Base-by-base conservation (phyloP, 2,888 invertebrate species). In the Stegana nigrithorax region DNA sequence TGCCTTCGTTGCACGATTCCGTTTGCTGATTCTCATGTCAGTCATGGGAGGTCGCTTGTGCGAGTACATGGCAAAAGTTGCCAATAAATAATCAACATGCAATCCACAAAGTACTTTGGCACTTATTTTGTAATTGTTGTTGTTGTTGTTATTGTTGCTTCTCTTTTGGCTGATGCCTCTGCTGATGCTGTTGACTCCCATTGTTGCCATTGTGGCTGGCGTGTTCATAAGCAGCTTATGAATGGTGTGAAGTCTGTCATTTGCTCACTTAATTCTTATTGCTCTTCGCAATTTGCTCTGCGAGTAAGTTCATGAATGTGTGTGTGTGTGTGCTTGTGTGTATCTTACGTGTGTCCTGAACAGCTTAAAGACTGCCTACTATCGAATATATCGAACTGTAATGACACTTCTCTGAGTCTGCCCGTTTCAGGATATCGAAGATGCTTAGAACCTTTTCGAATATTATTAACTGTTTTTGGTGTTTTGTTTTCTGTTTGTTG, bases 21-120 rank as follows among this genome's bases (percentile, higher is more conserved):
- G n/a, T n/a, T n/a, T n/a, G n/a, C n/a, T n/a, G n/a, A n/a, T n/a
- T n/a, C n/a, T 32, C 10, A n/a, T 12, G 42, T 17, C 42, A 17
- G 6, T 17, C n/a, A 12, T 32, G 32, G 8, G 8, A 32, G 10
- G 8, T n/a, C 0, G 32, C 32, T 32, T 10, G 5, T 29, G 29
- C 10, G 10, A 29, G 32, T 32, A 21, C 45, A 25, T 17, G 50
- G 26, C 50, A 25, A 50, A 14, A 23, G 14, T 50, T 50, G 26
- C 50, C 25, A 25, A 50, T 50, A 50, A 50, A 50, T 26, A 50
- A 50, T 50, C 50, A 50, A 50, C 25, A 50, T 50, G 50, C 50
- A 26, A 50, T 50, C 8, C 50, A 26, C 26, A 23, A 23, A 45
- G 45, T 23, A 21, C 21, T 45, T 42, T 42, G n/a, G 14, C 42